Evolutionary conservation across 2,113 vertebrate species (phyloP).

Genomic region (Sarotherodon lohbergeri): DNA sequence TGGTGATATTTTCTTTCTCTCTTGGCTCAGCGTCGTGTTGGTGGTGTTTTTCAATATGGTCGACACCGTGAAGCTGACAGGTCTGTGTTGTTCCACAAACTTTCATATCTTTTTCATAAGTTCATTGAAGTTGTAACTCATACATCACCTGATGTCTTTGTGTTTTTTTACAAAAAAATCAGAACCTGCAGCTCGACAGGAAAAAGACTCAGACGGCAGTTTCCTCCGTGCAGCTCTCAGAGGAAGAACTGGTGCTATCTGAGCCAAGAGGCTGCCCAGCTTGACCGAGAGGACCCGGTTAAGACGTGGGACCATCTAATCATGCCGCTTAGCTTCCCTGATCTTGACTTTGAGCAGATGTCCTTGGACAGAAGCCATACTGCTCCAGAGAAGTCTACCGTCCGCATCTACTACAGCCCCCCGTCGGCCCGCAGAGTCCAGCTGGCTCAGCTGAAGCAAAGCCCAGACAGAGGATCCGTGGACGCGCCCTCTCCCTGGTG

Average conservation of each 20-base stretch:
- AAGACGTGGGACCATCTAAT: slow-evolving; percentile 81
- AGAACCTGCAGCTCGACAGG: slow-evolving; percentile 21
- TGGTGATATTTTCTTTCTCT: background rate
- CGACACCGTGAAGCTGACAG: slow-evolving; percentile 74
- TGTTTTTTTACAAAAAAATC: background rate
- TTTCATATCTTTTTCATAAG: background rate
- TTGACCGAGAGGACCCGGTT: slow-evolving; percentile 66
- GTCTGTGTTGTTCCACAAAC: slow-evolving; percentile 58
- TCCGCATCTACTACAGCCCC: slow-evolving; percentile 94
- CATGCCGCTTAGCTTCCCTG: slow-evolving; percentile 68
- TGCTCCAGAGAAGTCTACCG: slow-evolving; percentile 83
- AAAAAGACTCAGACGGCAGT: slow-evolving; percentile 73
- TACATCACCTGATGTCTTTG: background rate
- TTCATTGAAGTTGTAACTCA: background rate
- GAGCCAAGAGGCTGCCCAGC: slow-evolving; percentile 69
- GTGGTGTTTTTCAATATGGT: slow-evolving; percentile 73
- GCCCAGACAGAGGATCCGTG: slow-evolving; percentile 38
- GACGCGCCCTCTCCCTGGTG: slow-evolving; percentile 42
- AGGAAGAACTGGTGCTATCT: slow-evolving; percentile 76
- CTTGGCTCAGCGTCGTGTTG: slow-evolving; percentile 63
- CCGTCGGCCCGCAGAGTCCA: slow-evolving; percentile 79
- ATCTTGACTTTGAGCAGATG: slow-evolving; percentile 73
- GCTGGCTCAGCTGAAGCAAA: slow-evolving; percentile 62
- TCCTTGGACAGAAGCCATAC: slow-evolving; percentile 87
- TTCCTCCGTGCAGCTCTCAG: slow-evolving; percentile 72